Evolutionary conservation across 2,113 vertebrate genomes (phyloP).

Genomic region (Propithecus coquereli): DNA sequence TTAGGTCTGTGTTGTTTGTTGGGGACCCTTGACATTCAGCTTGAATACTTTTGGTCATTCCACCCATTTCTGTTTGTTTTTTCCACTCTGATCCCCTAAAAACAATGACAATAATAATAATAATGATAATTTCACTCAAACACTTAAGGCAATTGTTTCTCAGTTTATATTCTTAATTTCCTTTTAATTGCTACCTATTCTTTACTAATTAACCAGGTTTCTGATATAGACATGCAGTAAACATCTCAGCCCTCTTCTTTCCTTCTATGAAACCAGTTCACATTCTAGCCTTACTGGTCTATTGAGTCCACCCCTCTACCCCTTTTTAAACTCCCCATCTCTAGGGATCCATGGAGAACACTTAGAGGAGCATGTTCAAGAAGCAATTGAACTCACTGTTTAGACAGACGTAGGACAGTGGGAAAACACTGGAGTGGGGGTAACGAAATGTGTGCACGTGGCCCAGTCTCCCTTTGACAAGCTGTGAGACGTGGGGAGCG

Average conservation of each 20-base stretch:
- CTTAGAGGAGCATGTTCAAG: background rate
- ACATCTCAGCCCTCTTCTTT: background rate
- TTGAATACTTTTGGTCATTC: background rate
- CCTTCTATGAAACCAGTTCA: background rate
- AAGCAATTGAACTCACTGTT: background rate
- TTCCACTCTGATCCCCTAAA: background rate
- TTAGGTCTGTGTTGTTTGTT: background rate
- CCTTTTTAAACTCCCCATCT: background rate
- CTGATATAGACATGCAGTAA: background rate
- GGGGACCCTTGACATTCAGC: background rate
- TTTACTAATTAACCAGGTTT: constrained; percentile 7
- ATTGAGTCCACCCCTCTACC: background rate
- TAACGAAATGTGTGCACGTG: fast-evolving
- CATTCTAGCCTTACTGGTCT: background rate
- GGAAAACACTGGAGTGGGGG: background rate
- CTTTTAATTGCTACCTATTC: background rate
- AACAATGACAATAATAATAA: background rate
- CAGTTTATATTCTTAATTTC: constrained; percentile 1
- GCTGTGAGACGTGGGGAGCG: background rate
- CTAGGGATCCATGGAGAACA: background rate
- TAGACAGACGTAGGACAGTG: background rate
- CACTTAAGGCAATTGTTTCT: background rate
- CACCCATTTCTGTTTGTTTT: background rate
- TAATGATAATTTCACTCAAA: background rate
- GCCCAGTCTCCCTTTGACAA: background rate